A percentile compares a stretch with the other conserved stretches of the same genome.
Conservation (phyloP, 2,797 vertebrate species). For the Salmo trutta region DNA sequence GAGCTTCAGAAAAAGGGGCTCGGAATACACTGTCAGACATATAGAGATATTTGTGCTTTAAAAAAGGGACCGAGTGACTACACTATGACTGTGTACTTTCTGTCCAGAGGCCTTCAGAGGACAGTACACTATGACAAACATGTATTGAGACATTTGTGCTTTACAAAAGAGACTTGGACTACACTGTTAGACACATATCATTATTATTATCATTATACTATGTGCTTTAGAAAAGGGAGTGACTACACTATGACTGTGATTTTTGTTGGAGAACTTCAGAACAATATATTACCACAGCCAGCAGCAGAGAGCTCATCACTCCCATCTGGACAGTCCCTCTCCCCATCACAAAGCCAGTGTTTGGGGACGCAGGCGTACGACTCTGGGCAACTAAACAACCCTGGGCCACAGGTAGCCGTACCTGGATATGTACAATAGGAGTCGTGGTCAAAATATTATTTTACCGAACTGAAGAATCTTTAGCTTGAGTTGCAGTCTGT, state of each 20-base stretch:
- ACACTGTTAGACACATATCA: not conserved
- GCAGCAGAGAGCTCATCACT: constrained; percentile 91
- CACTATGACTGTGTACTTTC: not conserved
- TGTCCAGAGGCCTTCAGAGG: not conserved
- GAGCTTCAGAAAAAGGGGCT: no score
- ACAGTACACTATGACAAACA: not conserved
- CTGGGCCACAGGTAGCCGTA: constrained; percentile 81
- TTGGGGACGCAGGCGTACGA: constrained; percentile 88
- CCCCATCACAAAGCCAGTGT: constrained; percentile 93
- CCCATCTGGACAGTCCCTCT: constrained; percentile 91
- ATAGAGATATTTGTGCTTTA: no score
- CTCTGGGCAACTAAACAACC: constrained; percentile 88
- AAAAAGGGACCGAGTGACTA: no score
- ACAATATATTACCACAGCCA: constrained; percentile 83
- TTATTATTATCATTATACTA: no score
- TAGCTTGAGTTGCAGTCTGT: not conserved
- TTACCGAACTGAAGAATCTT: not conserved
- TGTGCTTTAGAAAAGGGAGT: not conserved
- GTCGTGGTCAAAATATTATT: not conserved
- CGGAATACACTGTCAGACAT: no score
- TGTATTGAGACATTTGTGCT: no score
- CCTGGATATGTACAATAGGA: not conserved
- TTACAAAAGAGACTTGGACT: not conserved
- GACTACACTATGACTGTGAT: not conserved
- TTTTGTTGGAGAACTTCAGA: not conserved